Evolutionary conservation across 1,140 invertebrate genomes (phyloP), one percentile per base, ranked within the genome.

Genomic region (Saccostrea echinata): DNA sequence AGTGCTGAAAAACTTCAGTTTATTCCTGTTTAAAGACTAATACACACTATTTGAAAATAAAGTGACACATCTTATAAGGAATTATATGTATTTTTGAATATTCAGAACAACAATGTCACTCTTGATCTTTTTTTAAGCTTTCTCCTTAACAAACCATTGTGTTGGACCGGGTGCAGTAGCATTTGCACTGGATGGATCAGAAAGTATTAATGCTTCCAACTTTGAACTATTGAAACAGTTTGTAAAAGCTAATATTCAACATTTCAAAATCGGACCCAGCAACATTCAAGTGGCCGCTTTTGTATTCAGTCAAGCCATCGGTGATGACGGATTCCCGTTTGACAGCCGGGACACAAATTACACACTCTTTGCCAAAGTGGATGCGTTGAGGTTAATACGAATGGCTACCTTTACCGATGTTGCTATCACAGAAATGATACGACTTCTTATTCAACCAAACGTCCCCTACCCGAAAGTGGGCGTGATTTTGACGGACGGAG

Each of bases 171-270:
- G 85, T 12, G 85, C 64, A 43, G 12, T 86, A 21, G 71, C 51
- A 24, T 86, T 86, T 55, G 68, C 71, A 13, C 9, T 86, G 27
- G 85, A 86, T 71, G 85, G 85, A 51, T 86, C 85, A 53, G 85
- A 86, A 53, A 86, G 85, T 33, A 86, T 86, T 1, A 52, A 76
- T 43, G 18, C 51, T 12, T 30, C 43, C 11, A 55, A 86, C 43
- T 86, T 80, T 52, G n/a, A 53, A 13, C 30, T 16, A 43, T 18
- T 86, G 30, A 86, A 81, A 57, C 52, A 82, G 8, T 86, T 86
- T 82, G 53, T 55, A 13, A 71, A 43, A 52, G 53, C 52, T 2
- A 86, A 43, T n/a, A 84, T 84, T n/a, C 18, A 84, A 12, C 57
- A 80, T n/a, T 87, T 87, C 21, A 33, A 83, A 18, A 27, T 87